Base-by-base conservation (phyloP, 2,888 invertebrate species). In the Crossocerus cetratus region DNA sequence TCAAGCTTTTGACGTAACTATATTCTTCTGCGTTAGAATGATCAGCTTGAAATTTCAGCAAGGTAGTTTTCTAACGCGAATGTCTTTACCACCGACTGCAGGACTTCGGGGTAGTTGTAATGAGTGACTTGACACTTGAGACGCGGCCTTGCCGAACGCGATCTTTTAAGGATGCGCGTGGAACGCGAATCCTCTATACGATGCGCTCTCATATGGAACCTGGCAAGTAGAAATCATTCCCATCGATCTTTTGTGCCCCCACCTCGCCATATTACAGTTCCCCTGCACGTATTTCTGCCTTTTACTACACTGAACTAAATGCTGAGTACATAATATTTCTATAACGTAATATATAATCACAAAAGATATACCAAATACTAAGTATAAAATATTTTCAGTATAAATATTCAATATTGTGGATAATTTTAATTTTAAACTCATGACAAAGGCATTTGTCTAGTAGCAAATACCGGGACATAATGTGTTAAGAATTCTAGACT, bases 81-180 rank as follows among this genome's bases (percentile, higher is more conserved):
- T 62, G 16, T 13, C 44, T 57, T 57, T 56, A 21, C 54, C 58
- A 16, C 8, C 11, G 13, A 72, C 32, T 32, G 11, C 76, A 92
- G 92, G 91, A 91, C 81, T 91, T 92, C 74, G 92, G 93, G 13
- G 88, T 91, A 18, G 85, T 92, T 5, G 92, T 92, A 0, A 91
- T 93, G 81, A 92, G 92, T 58, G 92, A 93, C 84, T 86, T 93
- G 55, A 90, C 89, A 42, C 76, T 93, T 20, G 91, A 92, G 65
- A 92, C 92, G 0, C 90, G 93, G 74, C 92, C 93, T 0, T 92
- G 92, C 80, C 86, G 85, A 1, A 85, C 69, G 75, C 60, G 5
- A 32, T 11, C 32, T 5, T 32, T 32, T 1, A 32, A 32, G 8
- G 32, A 32, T 32, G 5, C 11, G 53, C 23, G 21, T 42, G 13